Evolutionary conservation across 2,797 vertebrate genomes (phyloP).

Genomic region (Cynodonichthys magdalenae): DNA sequence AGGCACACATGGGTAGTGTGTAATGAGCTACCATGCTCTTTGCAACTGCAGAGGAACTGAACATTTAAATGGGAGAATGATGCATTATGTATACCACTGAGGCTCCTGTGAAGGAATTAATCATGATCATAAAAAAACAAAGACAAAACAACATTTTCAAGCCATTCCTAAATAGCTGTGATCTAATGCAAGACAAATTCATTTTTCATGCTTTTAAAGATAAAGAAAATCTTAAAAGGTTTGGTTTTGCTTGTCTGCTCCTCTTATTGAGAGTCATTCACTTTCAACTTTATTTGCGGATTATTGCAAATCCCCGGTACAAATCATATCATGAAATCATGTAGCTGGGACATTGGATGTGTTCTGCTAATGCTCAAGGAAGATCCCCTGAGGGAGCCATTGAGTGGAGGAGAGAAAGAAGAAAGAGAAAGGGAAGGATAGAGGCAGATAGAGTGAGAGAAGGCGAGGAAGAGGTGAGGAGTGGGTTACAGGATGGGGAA

Average conservation of each 20-base stretch:
- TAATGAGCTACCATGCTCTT: conserved; percentile 71
- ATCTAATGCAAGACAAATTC: conserved; percentile 77
- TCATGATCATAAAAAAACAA: conserved; percentile 76
- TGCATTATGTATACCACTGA: conserved; percentile 79
- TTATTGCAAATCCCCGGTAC: conserved; percentile 83
- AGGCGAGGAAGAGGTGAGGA: conserved; percentile 54
- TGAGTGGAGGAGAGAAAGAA: conserved; percentile 66
- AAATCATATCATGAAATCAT: conserved; percentile 83
- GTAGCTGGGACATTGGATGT: conserved; percentile 74
- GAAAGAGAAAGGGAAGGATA: conserved; percentile 40
- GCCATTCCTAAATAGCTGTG: conserved; percentile 73
- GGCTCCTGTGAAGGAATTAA: conserved; percentile 78
- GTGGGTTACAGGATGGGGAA: conserved; percentile 57
- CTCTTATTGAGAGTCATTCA: conserved; percentile 80
- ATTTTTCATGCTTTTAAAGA: conserved; percentile 79
- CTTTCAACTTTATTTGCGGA: conserved; percentile 77
- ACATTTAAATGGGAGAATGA: conserved; percentile 79
- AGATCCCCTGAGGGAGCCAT: conserved; percentile 75
- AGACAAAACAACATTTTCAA: conserved; percentile 74
- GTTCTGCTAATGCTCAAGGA: conserved; percentile 79
- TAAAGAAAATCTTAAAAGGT: conserved; percentile 80
- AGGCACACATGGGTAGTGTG: conserved; percentile 69
- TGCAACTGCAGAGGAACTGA: conserved; percentile 73
- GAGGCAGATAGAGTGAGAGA: conserved; percentile 55
- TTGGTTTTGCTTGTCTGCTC: conserved; percentile 77